phyloP scores from a whole-genome alignment of 2,113 vertebrate species.

The Oophaga pumilio region DNA sequence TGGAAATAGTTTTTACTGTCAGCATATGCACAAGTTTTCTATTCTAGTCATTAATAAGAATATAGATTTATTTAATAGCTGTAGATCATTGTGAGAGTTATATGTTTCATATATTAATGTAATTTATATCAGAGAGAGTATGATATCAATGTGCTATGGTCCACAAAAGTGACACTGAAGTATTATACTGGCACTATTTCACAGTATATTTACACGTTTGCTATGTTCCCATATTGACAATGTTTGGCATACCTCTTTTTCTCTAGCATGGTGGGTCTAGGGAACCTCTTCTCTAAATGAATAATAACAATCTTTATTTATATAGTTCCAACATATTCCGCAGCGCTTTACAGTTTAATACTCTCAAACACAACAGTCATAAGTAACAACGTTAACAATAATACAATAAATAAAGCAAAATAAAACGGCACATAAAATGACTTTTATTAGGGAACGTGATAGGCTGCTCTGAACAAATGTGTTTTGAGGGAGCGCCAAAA shows the following conservation, averaged over 20 bases:
- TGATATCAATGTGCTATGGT: neutral
- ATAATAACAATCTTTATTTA: no score
- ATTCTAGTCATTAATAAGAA: neutral
- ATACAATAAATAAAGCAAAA: no score
- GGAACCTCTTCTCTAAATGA: no score
- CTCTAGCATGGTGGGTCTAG: neutral
- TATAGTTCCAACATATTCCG: no score
- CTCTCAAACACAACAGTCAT: no score
- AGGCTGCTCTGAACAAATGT: no score
- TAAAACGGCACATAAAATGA: no score
- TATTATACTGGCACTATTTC: neutral
- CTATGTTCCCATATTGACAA: neutral
- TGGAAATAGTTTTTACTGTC: constrained; percentile 2
- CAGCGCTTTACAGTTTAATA: no score
- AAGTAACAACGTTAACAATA: no score
- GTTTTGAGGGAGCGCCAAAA: no score
- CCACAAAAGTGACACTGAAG: neutral
- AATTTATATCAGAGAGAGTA: neutral
- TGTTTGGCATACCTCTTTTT: neutral
- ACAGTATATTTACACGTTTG: neutral
- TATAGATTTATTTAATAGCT: neutral
- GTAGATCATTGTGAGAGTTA: neutral
- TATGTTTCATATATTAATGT: neutral
- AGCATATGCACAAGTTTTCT: neutral
- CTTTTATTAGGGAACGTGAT: no score